phyloP scores from a whole-genome alignment of 2,113 vertebrate genomes.

The Mormoops blainvillei region DNA sequence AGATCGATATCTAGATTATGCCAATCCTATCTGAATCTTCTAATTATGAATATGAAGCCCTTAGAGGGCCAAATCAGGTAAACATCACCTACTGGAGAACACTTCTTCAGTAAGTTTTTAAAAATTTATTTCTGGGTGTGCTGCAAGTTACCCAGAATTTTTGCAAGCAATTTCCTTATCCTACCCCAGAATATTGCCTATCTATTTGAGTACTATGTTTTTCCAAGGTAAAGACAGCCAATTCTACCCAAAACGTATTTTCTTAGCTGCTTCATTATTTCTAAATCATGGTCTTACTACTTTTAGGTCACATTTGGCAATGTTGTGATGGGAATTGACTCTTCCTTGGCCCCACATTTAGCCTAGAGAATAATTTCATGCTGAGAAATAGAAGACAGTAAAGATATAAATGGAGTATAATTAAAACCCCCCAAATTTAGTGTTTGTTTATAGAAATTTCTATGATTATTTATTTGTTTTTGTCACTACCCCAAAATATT shows the following conservation, averaged over 20 bases:
- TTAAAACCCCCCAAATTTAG: neutral
- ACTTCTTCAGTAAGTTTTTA: neutral
- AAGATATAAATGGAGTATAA: constrained; percentile 1
- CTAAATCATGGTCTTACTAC: neutral
- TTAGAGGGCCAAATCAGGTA: neutral
- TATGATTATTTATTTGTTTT: neutral
- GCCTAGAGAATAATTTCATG: neutral
- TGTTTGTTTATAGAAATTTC: neutral
- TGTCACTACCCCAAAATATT: neutral
- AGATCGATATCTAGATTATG: neutral
- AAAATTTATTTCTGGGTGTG: neutral
- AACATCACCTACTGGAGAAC: neutral
- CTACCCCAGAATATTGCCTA: neutral
- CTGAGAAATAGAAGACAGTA: neutral
- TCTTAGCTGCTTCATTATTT: neutral
- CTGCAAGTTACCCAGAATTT: neutral
- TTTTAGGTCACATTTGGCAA: neutral
- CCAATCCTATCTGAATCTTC: neutral
- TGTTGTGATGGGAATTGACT: neutral
- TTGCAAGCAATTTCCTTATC: neutral
- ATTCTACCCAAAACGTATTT: neutral
- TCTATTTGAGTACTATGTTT: neutral
- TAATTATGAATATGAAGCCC: neutral
- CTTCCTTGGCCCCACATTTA: neutral
- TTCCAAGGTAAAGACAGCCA: constrained; percentile 18